phyloP scores from a whole-genome alignment of 2,113 vertebrate genomes.

The Chionomys nivalis region DNA sequence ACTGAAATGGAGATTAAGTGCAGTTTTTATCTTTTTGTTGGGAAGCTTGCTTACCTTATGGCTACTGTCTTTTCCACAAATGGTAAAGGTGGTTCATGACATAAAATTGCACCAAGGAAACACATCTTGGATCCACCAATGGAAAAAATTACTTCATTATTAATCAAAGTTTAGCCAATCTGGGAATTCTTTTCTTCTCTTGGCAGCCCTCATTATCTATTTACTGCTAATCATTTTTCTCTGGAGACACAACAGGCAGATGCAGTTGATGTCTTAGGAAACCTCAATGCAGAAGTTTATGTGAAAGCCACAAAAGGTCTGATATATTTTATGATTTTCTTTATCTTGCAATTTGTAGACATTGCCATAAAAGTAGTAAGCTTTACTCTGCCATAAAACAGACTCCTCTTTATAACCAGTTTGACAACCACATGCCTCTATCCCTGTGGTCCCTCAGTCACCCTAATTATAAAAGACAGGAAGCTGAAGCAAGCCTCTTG shows the following conservation, averaged over 20 bases:
- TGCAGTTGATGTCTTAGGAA: background rate
- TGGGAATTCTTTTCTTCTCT: background rate
- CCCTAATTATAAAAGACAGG: conserved; percentile 62
- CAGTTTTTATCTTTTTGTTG: conserved; percentile 23
- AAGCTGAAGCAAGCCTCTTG: conserved; percentile 35
- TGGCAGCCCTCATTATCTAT: background rate
- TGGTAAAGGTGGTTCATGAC: background rate
- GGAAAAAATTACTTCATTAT: rapidly evolving
- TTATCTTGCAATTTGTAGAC: conserved; percentile 33
- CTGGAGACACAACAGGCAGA: conserved; percentile 66
- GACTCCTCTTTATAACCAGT: background rate
- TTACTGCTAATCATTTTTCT: conserved; percentile 58
- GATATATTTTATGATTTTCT: conserved; percentile 56
- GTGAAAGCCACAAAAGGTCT: conserved; percentile 55
- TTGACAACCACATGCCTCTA: background rate
- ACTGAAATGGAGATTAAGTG: conserved; percentile 52
- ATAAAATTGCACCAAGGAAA: background rate
- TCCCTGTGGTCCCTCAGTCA: conserved; percentile 54
- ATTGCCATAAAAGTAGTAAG: background rate
- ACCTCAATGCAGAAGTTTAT: background rate
- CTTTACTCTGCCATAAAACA: background rate
- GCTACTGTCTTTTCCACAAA: background rate
- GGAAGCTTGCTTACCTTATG: conserved; percentile 36
- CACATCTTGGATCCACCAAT: rapidly evolving
- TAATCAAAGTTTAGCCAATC: background rate